Percentiles rank a stretch among this genome's conserved stretches.
Evolutionary conservation across 1,140 invertebrate species (phyloP).

Genomic region (Drosophila carrolli): DNA sequence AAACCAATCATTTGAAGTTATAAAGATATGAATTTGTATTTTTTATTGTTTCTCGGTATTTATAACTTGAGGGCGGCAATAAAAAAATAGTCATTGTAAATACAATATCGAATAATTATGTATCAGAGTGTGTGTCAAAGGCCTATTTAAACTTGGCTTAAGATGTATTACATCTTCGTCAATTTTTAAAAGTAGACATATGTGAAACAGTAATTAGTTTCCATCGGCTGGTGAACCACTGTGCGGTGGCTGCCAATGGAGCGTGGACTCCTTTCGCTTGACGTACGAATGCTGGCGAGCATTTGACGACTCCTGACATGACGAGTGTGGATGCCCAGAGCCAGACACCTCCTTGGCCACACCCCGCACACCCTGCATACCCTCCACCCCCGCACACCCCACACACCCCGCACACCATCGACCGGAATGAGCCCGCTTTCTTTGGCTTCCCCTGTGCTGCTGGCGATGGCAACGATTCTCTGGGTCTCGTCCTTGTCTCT

Average conservation of each 20-base stretch:
- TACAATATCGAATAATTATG: no score
- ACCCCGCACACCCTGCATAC: not conserved
- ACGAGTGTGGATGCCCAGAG: constrained; percentile 72
- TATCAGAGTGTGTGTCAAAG: no score
- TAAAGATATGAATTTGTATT: no score
- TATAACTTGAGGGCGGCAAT: no score
- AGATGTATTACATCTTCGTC: no score
- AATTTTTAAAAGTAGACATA: no score
- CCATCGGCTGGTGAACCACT: constrained; percentile 3
- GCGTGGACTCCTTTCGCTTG: constrained; percentile 58
- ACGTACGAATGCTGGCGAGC: constrained; percentile 57
- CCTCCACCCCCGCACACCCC: no score
- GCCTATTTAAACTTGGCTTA: no score
- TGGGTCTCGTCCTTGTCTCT: constrained; percentile 43
- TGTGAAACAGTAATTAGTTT: not conserved
- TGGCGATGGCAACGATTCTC: constrained; percentile 23
- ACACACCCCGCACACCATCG: not conserved
- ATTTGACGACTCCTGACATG: constrained; percentile 80
- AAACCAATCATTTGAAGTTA: no score
- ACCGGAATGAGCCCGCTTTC: not conserved
- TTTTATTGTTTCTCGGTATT: no score
- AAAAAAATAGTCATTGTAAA: no score
- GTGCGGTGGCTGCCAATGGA: constrained; percentile 59
- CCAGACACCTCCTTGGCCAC: constrained; percentile 19
- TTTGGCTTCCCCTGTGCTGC: constrained; percentile 1